These are phyloP conservation scores for Caiman crocodilus DNA, from an alignment of 2,797 vertebrate genomes.

Conservation along the genomic window DNA sequence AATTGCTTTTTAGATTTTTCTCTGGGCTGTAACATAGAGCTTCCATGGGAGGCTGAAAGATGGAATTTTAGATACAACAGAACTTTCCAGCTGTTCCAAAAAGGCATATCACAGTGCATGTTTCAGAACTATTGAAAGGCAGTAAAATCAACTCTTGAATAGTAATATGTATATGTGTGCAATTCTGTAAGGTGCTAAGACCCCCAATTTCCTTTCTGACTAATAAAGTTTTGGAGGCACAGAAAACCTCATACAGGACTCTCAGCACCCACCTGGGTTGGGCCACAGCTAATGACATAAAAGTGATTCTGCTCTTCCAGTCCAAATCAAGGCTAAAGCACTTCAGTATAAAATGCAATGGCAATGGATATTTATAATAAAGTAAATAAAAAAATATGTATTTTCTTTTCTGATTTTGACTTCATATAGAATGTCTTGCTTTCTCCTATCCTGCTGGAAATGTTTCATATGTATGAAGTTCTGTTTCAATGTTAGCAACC, in stretches of 20 bases:
- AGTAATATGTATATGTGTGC: not conserved
- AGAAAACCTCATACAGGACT: not conserved
- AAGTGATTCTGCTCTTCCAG: not conserved
- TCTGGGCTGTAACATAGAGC: slow-evolving; percentile 60
- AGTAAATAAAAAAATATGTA: not conserved
- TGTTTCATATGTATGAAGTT: slow-evolving; percentile 37
- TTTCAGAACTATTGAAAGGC: slow-evolving; percentile 63
- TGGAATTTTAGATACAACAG: slow-evolving; percentile 60
- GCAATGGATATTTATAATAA: slow-evolving; percentile 15
- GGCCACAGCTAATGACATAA: slow-evolving; percentile 23
- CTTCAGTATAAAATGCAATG: not conserved
- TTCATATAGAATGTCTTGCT: not conserved
- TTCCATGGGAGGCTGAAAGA: slow-evolving; percentile 55
- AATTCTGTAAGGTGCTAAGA: not conserved
- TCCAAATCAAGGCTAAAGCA: slow-evolving; percentile 2
- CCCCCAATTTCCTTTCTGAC: not conserved
- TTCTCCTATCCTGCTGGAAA: slow-evolving; percentile 19
- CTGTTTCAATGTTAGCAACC: not conserved
- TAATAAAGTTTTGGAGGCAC: not conserved
- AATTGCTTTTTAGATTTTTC: slow-evolving; percentile 29
- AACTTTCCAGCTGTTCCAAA: slow-evolving; percentile 71
- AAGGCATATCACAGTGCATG: slow-evolving; percentile 28
- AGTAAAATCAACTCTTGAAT: slow-evolving; percentile 64
- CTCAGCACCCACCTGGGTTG: not conserved
- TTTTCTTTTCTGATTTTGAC: slow-evolving; percentile 30